Conservation (phyloP, 2,113 vertebrate genomes). For the Gopherus flavomarginatus region DNA sequence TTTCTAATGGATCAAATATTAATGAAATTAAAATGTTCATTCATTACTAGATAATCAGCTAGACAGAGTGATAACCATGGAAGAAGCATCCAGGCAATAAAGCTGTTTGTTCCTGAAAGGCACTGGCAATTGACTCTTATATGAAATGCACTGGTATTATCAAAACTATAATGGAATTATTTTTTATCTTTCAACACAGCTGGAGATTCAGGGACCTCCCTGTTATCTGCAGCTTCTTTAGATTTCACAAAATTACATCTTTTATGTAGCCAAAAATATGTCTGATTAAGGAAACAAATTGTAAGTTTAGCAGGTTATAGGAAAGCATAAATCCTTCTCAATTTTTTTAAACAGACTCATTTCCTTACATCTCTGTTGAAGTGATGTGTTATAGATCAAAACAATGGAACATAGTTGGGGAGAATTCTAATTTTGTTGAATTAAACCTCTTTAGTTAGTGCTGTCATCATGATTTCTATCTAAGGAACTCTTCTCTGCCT, state of each 20-base stretch:
- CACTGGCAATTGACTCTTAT: not conserved
- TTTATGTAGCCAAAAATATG: not conserved
- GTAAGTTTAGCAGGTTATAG: not conserved
- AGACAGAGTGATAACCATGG: not conserved
- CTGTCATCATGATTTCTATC: not conserved
- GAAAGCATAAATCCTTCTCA: not conserved
- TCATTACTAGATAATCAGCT: not conserved
- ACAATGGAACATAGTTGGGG: not conserved
- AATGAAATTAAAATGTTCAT: not conserved
- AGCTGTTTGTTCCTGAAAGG: not conserved
- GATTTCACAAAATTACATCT: not conserved
- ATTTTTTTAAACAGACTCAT: accelerated
- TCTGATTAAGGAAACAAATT: not conserved
- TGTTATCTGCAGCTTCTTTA: not conserved
- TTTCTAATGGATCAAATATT: not conserved
- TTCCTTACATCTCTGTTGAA: not conserved
- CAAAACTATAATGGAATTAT: not conserved
- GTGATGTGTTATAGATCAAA: not conserved
- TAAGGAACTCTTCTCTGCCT: not conserved
- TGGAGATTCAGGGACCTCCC: not conserved
- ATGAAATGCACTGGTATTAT: not conserved
- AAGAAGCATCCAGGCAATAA: not conserved
- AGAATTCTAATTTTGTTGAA: not conserved
- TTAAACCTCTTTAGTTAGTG: not conserved
- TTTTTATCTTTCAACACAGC: not conserved